Evolutionary conservation across 2,113 vertebrate genomes (phyloP), one percentile per base, ranked within the genome.

Genomic region (Andinoacara biseriatus): DNA sequence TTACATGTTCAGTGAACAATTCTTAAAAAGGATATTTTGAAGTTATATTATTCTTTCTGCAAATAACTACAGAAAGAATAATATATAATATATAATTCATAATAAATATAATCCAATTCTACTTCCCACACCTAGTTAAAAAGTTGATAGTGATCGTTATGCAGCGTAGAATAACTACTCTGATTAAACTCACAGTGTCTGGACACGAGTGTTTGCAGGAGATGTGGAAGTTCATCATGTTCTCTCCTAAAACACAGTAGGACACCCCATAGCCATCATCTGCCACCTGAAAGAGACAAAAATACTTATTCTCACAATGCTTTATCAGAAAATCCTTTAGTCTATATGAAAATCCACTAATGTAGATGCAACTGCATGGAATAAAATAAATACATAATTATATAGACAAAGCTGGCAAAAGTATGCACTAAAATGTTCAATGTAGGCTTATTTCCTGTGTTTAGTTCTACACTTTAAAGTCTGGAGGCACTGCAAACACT

Each of bases 211-310:
- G 91, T 86, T 97, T 97, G 96, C 96, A 96, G 2, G 97, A 97
- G 90, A 98, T 93, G 87, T 98, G 97, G 86, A 98, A 97, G 86
- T 96, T 96, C 61, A 98, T 95, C n/a, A 93, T 78, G 62, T 94
- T 88, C 4, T 97, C 96, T 78, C 97, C 97, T 54, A 97, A 83
- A 65, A 98, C 91, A 84, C 94, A 93, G 86, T 98, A 98, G 14
- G 97, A 96, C 20, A 98, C 96, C 0, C 97, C 97, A 2, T 98
- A 98, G 20, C 97, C 97, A 8, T 98, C 95, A 77, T 98, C 97
- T 3, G 95, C 95, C 5, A 97, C 97, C 97, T 98, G 89, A 43
- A 84, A 86, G 49, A 65, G 33, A 79, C 1, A 74, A 10, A 69
- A 33, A 15, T 1, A 60, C 13, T 54, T 46, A 81, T 2, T 24